Conservation (phyloP, 2,113 vertebrate species). For the Amazona vittata region DNA sequence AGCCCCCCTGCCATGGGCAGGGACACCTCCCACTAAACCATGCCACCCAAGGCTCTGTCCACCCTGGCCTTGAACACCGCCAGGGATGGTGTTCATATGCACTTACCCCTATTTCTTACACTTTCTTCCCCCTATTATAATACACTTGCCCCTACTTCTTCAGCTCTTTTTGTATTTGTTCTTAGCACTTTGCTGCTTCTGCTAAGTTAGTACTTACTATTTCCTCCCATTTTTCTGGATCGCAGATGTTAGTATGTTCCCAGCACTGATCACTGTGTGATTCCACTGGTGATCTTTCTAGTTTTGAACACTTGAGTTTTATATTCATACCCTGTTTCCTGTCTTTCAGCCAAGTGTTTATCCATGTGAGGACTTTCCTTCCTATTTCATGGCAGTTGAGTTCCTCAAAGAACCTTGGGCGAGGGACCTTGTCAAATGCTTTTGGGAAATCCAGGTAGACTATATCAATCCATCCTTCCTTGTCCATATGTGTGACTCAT, state of each 20-base stretch:
- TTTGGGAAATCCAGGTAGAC: conserved; percentile 41
- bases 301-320: neutral
- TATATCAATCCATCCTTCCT: neutral
- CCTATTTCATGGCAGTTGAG: conserved; percentile 16
- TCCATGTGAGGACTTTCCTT: conserved; percentile 38
- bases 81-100: too few relatives aligned
- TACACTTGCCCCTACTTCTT: fast-evolving
- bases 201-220: fast-evolving
- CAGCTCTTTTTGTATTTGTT: neutral
- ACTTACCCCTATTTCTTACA: too few relatives aligned
- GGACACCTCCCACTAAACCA: too few relatives aligned
- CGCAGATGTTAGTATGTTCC: neutral
- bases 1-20: too few relatives aligned
- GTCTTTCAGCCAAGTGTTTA: conserved; percentile 37
- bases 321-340: neutral
- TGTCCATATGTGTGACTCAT: neutral
- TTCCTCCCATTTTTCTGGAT: neutral
- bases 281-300: neutral
- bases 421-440: conserved; percentile 43
- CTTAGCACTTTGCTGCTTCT: neutral
- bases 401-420: conserved; percentile 30
- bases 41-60: too few relatives aligned
- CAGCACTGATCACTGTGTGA: neutral
- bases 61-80: too few relatives aligned
- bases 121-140: too few relatives aligned